These are phyloP conservation scores for Elysia crispata DNA, from an alignment of 2,888 invertebrate species.

Conservation along the genomic window DNA sequence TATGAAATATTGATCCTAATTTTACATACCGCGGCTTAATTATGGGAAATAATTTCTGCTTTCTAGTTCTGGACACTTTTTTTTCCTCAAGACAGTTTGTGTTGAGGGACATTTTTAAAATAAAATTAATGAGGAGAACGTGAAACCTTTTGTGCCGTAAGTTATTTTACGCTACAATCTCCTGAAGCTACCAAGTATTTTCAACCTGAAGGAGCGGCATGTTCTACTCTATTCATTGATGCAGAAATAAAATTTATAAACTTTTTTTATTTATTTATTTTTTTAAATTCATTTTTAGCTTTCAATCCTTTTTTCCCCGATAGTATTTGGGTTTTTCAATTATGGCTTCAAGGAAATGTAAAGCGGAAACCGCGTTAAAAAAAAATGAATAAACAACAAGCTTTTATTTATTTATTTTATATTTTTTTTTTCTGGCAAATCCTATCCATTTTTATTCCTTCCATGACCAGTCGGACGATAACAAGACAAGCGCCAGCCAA, in stretches of 20 bases:
- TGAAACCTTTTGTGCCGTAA: too few species aligned
- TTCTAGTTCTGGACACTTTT: too few species aligned
- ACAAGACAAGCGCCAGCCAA: constrained; percentile 44
- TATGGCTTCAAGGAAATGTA: too few species aligned
- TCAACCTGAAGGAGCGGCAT: not conserved
- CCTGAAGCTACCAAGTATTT: not conserved
- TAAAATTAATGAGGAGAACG: too few species aligned
- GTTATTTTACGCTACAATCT: not conserved
- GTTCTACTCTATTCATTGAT: not conserved
- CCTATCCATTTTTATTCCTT: not conserved
- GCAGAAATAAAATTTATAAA: not conserved
- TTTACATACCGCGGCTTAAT: too few species aligned
- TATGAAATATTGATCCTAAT: too few species aligned
- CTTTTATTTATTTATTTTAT: not conserved
- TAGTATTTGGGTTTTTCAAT: too few species aligned
- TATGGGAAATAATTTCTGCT: too few species aligned
- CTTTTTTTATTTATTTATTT: not conserved
- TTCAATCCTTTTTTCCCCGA: not conserved
- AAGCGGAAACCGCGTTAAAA: not conserved
- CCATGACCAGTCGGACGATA: constrained; percentile 38
- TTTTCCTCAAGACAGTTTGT: too few species aligned
- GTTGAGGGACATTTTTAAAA: too few species aligned
- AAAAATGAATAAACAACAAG: too few species aligned
- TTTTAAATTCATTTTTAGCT: not conserved
- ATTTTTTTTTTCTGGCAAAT: constrained; percentile 14